Percentiles rank a stretch among this genome's conserved stretches.
phyloP scores from a whole-genome alignment of 2,113 vertebrate species.

The Macroglossus sobrinus region DNA sequence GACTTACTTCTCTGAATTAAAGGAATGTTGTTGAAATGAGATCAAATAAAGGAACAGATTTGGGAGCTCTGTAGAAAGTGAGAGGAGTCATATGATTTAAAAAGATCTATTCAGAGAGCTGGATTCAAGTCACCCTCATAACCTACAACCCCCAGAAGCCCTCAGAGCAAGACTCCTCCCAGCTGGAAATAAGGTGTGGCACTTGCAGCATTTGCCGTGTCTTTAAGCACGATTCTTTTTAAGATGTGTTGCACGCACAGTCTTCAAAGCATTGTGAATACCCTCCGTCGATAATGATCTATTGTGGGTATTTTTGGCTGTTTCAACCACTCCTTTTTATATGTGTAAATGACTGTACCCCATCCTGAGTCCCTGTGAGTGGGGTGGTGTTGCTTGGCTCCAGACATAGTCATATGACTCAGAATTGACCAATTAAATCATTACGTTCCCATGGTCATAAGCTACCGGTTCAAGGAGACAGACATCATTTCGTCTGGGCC shows the following conservation, averaged over 20 bases:
- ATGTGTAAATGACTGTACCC: not conserved
- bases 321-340: not conserved
- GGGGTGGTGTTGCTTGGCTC: not conserved
- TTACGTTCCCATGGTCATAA: not conserved
- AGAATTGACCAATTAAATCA: not conserved
- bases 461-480: not conserved
- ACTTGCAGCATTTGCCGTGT: not conserved
- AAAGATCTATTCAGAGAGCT: not conserved
- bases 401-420: not conserved
- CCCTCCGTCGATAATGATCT: not conserved
- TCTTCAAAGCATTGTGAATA: not conserved
- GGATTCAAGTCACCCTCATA: not conserved
- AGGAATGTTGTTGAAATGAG: constrained; percentile 20
- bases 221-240: not conserved
- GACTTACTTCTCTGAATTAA: constrained; percentile 35
- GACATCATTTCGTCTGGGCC: not conserved
- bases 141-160: not conserved
- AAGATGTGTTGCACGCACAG: not conserved
- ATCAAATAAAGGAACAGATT: not conserved
- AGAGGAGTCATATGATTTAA: not conserved
- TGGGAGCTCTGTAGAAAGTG: not conserved
- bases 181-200: not conserved
- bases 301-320: not conserved
- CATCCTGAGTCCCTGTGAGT: not conserved
- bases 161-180: not conserved